Evolutionary conservation across 2,888 invertebrate genomes (phyloP).

Genomic region (Zootermopsis nevadensis): DNA sequence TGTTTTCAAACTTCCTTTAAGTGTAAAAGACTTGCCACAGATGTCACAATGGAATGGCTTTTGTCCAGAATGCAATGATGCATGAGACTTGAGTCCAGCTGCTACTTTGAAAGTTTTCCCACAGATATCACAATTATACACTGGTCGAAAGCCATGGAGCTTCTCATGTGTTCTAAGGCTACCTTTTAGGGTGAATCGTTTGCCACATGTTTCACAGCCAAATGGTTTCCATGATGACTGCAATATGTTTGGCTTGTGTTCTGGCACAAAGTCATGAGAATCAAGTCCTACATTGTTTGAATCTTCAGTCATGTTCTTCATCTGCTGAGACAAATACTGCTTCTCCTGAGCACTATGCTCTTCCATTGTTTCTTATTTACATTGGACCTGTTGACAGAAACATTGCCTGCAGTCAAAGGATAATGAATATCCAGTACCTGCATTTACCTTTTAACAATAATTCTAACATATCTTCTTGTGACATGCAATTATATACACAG

Average conservation of each 20-base stretch:
- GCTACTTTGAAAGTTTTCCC: slow-evolving; percentile 34
- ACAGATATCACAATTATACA: slow-evolving; percentile 33
- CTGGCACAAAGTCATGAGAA: slow-evolving; percentile 5
- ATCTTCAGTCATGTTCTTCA: slow-evolving; percentile 4
- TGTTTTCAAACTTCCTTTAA: slow-evolving; percentile 36
- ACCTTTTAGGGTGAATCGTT: slow-evolving; percentile 32
- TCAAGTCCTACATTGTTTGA: neutral
- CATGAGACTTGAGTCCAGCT: slow-evolving; percentile 33
- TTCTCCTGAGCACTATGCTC: neutral
- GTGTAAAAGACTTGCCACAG: slow-evolving; percentile 35
- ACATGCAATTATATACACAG: neutral
- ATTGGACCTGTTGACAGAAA: slow-evolving; percentile 23
- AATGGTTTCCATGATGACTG: slow-evolving; percentile 35
- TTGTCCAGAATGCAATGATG: slow-evolving; percentile 18
- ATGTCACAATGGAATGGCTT: slow-evolving; percentile 32
- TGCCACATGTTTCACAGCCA: slow-evolving; percentile 35
- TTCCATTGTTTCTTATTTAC: slow-evolving; percentile 29
- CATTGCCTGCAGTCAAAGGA: slow-evolving; percentile 14
- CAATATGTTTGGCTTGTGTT: neutral
- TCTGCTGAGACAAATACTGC: neutral
- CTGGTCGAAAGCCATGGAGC: slow-evolving; percentile 28
- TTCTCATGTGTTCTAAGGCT: slow-evolving; percentile 37
- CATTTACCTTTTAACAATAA: neutral
- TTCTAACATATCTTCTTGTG: neutral
- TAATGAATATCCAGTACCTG: slow-evolving; percentile 3